Percentiles rank a stretch among this genome's conserved stretches.
These are phyloP conservation scores for Dryoscopus gambensis DNA, from an alignment of 2,113 vertebrate genomes.

Conservation along the genomic window DNA sequence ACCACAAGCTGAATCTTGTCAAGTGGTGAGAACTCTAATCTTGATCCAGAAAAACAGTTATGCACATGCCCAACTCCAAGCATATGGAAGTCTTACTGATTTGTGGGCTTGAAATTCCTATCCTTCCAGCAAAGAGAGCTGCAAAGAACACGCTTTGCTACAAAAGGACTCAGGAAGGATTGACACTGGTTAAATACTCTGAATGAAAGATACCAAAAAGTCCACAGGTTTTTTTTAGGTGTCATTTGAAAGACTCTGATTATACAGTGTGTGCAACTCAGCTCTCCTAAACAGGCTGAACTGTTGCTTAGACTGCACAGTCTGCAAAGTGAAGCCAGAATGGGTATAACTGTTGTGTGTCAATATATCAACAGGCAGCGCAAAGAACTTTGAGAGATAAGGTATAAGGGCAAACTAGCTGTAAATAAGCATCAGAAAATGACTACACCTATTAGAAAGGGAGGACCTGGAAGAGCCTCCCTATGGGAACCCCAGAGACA, in stretches of 20 bases:
- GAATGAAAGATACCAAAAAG: not conserved
- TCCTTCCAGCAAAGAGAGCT: not conserved
- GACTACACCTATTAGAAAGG: not conserved
- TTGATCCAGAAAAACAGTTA: slow-evolving; percentile 10
- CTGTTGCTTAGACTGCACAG: not conserved
- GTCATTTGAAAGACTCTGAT: not conserved
- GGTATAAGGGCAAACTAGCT: not conserved
- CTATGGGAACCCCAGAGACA: not conserved
- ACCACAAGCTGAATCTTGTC: slow-evolving; percentile 11
- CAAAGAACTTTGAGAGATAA: not conserved
- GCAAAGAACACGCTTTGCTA: not conserved
- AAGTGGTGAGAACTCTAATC: not conserved
- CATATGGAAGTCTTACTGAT: not conserved
- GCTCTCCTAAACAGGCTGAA: not conserved
- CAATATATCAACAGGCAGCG: not conserved
- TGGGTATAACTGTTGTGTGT: not conserved
- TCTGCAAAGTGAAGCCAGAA: not conserved
- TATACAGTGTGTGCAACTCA: not conserved
- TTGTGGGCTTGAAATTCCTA: not conserved
- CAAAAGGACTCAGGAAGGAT: not conserved
- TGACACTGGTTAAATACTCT: not conserved
- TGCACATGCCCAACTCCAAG: not conserved
- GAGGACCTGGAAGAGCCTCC: not conserved
- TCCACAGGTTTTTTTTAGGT: not conserved
- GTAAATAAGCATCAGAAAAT: not conserved